Percentiles rank a stretch among this genome's conserved stretches.
These are phyloP conservation scores for Liasis olivaceus DNA, from an alignment of 2,797 vertebrate genomes.

Conservation along the genomic window DNA sequence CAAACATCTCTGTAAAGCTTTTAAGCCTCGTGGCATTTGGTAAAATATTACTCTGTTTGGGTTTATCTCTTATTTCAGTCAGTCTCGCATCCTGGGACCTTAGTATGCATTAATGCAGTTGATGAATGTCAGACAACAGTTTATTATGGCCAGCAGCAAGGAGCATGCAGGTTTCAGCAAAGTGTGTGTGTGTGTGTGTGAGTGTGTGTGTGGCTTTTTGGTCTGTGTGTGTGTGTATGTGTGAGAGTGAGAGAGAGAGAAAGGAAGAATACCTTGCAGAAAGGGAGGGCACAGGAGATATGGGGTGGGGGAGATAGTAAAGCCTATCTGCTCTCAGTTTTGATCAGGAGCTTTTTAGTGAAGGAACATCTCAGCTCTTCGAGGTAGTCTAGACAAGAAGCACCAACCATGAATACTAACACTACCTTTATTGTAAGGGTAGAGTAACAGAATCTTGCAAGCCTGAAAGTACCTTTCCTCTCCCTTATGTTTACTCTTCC, in stretches of 20 bases:
- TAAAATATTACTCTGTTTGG: not conserved
- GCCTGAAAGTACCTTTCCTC: not conserved
- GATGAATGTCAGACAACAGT: constrained; percentile 54
- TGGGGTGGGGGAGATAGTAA: constrained; percentile 28
- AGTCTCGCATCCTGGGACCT: constrained; percentile 53
- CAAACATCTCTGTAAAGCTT: not conserved
- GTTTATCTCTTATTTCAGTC: constrained; percentile 43
- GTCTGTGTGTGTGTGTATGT: not conserved
- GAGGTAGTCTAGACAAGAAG: not conserved
- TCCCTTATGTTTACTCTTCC: not conserved
- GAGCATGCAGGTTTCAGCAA: constrained; percentile 61
- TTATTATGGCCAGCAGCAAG: constrained; percentile 70
- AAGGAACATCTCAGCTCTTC: constrained; percentile 8
- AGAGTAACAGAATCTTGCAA: not conserved
- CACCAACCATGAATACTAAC: not conserved
- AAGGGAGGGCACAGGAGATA: too few species aligned
- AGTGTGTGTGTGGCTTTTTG: not conserved
- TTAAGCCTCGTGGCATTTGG: not conserved
- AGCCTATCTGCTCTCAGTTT: constrained; percentile 53
- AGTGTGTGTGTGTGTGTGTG: constrained; percentile 54
- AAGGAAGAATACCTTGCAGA: not conserved
- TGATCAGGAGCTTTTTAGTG: constrained; percentile 52
- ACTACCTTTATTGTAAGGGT: not conserved
- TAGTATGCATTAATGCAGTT: constrained; percentile 56
- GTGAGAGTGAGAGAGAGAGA: not conserved